Conservation (phyloP, 2,888 invertebrate genomes). For the Eurois occulta region DNA sequence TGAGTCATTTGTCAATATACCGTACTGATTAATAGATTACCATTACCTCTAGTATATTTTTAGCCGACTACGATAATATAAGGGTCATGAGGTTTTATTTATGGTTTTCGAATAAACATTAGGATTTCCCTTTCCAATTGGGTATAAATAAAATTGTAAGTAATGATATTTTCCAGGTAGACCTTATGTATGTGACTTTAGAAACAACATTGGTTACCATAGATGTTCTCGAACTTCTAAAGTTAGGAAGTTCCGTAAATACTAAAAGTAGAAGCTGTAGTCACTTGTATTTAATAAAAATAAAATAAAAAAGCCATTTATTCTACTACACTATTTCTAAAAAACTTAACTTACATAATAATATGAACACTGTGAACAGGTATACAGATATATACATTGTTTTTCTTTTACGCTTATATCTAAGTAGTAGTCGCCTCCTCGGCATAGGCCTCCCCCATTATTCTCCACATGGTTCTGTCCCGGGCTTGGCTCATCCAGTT, state of each 20-base stretch:
- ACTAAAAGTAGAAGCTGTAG: not conserved
- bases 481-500: too few species aligned
- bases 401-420: too few species aligned
- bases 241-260: not conserved
- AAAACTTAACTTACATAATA: too few species aligned
- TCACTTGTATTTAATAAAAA: too few species aligned
- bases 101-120: not conserved
- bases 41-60: not conserved
- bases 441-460: too few species aligned
- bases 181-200: not conserved
- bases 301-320: too few species aligned
- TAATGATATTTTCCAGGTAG: not conserved
- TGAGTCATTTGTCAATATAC: slow-evolving; percentile 27
- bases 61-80: not conserved
- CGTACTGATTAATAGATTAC: slow-evolving; percentile 12
- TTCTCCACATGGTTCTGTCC: too few species aligned
- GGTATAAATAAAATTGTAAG: not conserved
- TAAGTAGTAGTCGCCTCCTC: too few species aligned
- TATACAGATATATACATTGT: too few species aligned
- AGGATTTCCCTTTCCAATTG: not conserved
- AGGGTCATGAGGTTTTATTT: not conserved
- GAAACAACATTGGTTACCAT: not conserved
- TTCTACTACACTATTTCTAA: too few species aligned
- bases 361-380: too few species aligned
- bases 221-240: not conserved